phyloP scores from a whole-genome alignment of 2,113 vertebrate species.

The Myrmophylax atrothorax region DNA sequence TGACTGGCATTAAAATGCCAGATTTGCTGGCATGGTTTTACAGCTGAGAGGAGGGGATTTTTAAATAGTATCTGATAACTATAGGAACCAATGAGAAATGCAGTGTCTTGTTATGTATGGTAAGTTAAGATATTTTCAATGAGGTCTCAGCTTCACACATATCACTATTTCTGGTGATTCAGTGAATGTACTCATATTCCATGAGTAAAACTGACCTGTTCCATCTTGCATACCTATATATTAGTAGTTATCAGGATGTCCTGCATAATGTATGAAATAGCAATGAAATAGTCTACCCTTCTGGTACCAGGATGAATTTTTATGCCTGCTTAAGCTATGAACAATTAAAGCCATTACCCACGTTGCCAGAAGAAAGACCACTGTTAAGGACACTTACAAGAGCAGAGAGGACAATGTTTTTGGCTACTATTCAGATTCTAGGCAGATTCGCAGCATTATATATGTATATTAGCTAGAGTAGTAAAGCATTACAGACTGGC shows the following conservation, averaged over 20 bases:
- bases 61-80: constrained; percentile 38
- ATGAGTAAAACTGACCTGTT: not conserved
- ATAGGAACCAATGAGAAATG: constrained; percentile 2
- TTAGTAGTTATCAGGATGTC: not conserved
- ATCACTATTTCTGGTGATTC: not conserved
- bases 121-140: not conserved
- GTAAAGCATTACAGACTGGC: not conserved
- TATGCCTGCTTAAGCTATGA: not conserved
- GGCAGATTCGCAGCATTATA: not conserved
- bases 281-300: not conserved
- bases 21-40: constrained; percentile 4
- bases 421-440: not conserved
- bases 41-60: not conserved
- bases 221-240: not conserved
- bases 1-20: not conserved
- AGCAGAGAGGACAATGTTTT: not conserved
- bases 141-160: not conserved
- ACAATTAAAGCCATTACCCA: not conserved
- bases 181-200: not conserved
- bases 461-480: not conserved
- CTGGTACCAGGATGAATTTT: not conserved
- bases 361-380: not conserved
- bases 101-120: not conserved
- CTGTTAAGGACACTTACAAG: not conserved
- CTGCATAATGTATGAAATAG: not conserved